Conservation (phyloP, 2,888 invertebrate species). For the Sisyra nigra region DNA sequence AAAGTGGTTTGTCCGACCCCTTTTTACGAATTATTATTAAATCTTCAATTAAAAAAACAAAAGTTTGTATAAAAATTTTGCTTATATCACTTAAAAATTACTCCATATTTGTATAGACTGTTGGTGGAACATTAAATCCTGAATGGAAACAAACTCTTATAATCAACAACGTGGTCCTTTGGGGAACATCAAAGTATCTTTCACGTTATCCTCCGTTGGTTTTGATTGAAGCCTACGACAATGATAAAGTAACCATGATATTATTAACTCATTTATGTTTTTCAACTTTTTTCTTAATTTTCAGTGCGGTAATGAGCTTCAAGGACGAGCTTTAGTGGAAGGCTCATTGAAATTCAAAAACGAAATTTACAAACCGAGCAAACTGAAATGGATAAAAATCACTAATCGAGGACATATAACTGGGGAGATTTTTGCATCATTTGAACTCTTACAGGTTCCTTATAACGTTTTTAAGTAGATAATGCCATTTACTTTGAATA, state of each 20-base stretch:
- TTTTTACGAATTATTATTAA: slow-evolving; percentile 26
- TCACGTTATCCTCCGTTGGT: slow-evolving; percentile 26
- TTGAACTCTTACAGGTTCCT: slow-evolving; percentile 33
- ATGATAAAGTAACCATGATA: slow-evolving; percentile 25
- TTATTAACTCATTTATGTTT: background rate
- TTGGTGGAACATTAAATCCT: slow-evolving; percentile 33
- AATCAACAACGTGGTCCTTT: slow-evolving; percentile 27
- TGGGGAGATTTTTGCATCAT: slow-evolving; percentile 29
- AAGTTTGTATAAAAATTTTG: slow-evolving; percentile 22
- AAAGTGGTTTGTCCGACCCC: slow-evolving; percentile 34
- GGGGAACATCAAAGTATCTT: slow-evolving; percentile 25
- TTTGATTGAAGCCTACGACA: slow-evolving; percentile 29
- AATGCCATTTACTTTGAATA: too few species aligned
- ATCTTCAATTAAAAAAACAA: slow-evolving; percentile 24
- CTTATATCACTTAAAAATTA: background rate
- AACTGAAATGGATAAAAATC: slow-evolving; percentile 28
- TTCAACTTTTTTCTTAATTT: slow-evolving; percentile 6
- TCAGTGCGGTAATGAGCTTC: slow-evolving; percentile 22
- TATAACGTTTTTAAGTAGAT: too few species aligned
- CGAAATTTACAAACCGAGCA: slow-evolving; percentile 25
- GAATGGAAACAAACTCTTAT: slow-evolving; percentile 42
- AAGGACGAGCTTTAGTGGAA: slow-evolving; percentile 26
- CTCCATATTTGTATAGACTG: slow-evolving; percentile 18
- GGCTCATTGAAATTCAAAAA: slow-evolving; percentile 27
- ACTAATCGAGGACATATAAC: slow-evolving; percentile 21